Base-by-base conservation (phyloP, 2,113 vertebrate species). In the Sardina pilchardus region DNA sequence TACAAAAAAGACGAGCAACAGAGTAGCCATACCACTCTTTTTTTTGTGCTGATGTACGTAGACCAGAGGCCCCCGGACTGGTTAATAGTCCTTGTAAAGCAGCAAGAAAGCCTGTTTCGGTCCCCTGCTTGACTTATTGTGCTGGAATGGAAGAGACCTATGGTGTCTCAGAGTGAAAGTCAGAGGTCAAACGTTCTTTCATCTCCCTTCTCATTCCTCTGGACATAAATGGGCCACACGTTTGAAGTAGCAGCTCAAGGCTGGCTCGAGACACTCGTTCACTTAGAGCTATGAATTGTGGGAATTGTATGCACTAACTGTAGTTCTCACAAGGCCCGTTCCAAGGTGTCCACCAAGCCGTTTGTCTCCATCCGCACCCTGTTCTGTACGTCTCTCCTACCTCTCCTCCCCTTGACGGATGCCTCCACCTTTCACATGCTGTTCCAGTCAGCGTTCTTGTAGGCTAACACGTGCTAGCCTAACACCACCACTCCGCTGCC, bases 201-300 rank as follows among this genome's bases (percentile, higher is more conserved):
- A 67, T 67, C 59, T 67, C 6, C 59, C 26, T n/a, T 67, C n/a
- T 34, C 63, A 14, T 30, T 34, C 30, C 10, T 71, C n/a, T 36
- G 71, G 71, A 78, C 71, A 36, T 34, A 34, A 78, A 67, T 67
- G n/a, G 30, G 71, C 71, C 30, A 78, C 71, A 78, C 9, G 71
- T 34, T 78, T 78, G 34, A 36, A 34, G 71, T 36, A 17, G 71
- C 71, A 78, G 71, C 30, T 78, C 3, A 78, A 36, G 63, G 56
- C 17, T 50, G 21, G 19, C 21, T 59, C 19, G n/a, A 50, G 53
- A 21, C 53, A 24, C 53, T 59, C 21, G 21, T 59, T 56, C 50
- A 56, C 48, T 50, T 53, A 53, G 14, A 53, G 50, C 50, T 34
- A 34, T 34, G n/a, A 34, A 30, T 34, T 14, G 26, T 71, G 63